Evolutionary conservation across 1,140 invertebrate species (phyloP), one percentile per base, ranked within the genome.

Genomic region (Battus philenor): DNA sequence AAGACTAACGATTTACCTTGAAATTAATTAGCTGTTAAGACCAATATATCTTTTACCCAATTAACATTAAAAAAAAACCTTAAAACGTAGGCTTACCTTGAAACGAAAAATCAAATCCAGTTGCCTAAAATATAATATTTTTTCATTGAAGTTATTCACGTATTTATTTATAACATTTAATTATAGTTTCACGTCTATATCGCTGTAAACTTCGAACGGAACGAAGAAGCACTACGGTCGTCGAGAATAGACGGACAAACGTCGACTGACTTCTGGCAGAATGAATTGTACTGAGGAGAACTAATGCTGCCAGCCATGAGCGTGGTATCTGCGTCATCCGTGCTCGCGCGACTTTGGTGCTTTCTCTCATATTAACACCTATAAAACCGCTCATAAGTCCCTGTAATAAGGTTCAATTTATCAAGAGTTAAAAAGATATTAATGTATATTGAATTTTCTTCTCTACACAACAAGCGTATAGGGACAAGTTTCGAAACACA

Each of bases 241-340:
- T 82, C 47, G 57, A 65, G 29, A 49, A 38, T 50, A 48, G 29
- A 52, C 69, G 69, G 45, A 47, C 64, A 52, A 57, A 59, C 62
- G 55, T 66, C 73, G 66, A 80, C 76, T 83, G n/a, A n/a, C n/a
- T n/a, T n/a, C n/a, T n/a, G 74, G 49, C 63, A 44, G 31, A 41
- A 56, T 44, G 70, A 41, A 50, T 47, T 52, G 57, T 36, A 52
- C 54, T 43, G 55, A 57, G 53, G 59, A 48, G 50, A n/a, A n/a
- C n/a, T n/a, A n/a, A n/a, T n/a, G n/a, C n/a, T 41, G 41, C 58
- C 59, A 55, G 53, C 49, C 56, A 57, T 51, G 65, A 59, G 52
- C 54, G 64, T 54, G 52, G 50, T 60, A 65, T 81, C 79, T 81
- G 71, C 79, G 77, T 81, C 79, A 79, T 79, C 61, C 68, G 59